Conservation (phyloP, 2,797 vertebrate species). For the Phalanger gymnotis region DNA sequence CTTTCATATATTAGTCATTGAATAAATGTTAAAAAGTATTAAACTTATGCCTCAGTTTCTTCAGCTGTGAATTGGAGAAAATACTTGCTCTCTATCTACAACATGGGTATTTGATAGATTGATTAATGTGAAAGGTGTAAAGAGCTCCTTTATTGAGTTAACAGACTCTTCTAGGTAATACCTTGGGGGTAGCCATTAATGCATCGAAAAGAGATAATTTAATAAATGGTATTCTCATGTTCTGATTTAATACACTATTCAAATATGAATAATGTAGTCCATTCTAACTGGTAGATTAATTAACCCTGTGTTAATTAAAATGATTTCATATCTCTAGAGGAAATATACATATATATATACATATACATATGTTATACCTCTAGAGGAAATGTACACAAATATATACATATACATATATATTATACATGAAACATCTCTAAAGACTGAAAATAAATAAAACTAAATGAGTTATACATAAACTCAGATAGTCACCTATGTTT, state of each 20-base stretch:
- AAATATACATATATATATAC: not conserved
- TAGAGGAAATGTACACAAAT: not conserved
- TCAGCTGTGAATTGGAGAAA: not conserved
- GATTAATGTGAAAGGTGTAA: not conserved
- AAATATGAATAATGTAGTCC: not conserved
- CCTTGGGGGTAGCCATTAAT: not conserved
- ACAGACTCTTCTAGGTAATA: not conserved
- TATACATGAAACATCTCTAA: slow-evolving; percentile 11
- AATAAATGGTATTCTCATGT: not conserved
- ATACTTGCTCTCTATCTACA: not conserved
- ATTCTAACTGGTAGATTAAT: not conserved
- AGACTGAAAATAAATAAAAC: not conserved
- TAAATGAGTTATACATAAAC: slow-evolving; percentile 15
- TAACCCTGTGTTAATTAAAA: not conserved
- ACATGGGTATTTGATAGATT: not conserved
- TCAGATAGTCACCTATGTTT: not conserved
- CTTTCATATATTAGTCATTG: not conserved
- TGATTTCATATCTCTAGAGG: slow-evolving; percentile 3
- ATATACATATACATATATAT: too few species aligned
- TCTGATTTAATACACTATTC: not conserved
- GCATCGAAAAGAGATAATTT: not conserved
- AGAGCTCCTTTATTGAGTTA: not conserved
- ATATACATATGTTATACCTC: too few species aligned
- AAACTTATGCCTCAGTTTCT: not conserved
- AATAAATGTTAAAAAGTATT: not conserved